These are phyloP conservation scores for Drosophila gunungcola DNA, from an alignment of 1,140 invertebrate genomes.

Conservation along the genomic window DNA sequence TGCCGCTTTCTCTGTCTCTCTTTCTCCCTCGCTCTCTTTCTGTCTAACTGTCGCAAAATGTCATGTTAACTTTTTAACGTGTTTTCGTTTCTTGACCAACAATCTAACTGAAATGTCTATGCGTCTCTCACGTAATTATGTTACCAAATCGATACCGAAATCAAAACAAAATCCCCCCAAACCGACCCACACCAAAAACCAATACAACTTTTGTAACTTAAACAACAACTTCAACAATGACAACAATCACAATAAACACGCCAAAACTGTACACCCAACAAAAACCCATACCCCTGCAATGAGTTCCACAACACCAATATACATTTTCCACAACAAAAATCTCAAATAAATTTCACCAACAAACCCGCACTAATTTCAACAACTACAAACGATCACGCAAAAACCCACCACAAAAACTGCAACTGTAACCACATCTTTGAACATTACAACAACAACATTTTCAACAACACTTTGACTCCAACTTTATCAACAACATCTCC, in stretches of 20 bases:
- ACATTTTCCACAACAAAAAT: background rate
- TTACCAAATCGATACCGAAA: conserved; percentile 20
- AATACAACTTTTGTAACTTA: conserved; percentile 11
- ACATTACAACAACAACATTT: background rate
- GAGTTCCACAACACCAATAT: conserved; percentile 1
- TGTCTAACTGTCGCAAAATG: conserved; percentile 27
- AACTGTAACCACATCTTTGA: background rate
- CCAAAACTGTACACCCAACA: conserved; percentile 1
- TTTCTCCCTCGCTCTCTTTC: conserved; percentile 6
- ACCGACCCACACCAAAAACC: conserved; percentile 25
- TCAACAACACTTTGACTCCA: background rate
- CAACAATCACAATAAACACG: conserved; percentile 25
- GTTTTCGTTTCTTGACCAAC: conserved; percentile 61
- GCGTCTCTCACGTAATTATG: conserved; percentile 64
- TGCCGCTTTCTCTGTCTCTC: conserved; percentile 30
- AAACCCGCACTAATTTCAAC: background rate
- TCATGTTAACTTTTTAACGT: conserved; percentile 65
- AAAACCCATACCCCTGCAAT: background rate
- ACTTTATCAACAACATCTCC: background rate
- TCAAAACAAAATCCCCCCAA: conserved; percentile 17
- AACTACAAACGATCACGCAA: background rate
- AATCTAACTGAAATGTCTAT: conserved; percentile 56
- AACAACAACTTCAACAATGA: conserved; percentile 19
- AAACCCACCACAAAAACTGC: background rate
- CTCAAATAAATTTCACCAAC: background rate